Evolutionary conservation across 2,797 vertebrate species (phyloP), one percentile per base, ranked within the genome.

Genomic region (Myotis myotis): DNA sequence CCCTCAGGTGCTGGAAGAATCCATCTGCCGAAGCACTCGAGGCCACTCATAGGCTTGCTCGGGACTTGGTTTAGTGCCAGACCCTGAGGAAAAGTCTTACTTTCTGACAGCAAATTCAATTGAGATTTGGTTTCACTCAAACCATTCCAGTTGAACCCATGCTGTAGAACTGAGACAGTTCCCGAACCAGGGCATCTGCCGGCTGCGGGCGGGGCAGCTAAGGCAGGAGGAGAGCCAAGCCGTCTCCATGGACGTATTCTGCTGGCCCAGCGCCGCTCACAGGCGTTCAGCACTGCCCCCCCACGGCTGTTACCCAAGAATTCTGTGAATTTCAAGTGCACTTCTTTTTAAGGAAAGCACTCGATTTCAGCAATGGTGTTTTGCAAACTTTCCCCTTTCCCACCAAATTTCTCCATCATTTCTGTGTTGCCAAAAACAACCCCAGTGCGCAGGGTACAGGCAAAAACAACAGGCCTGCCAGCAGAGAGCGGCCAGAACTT

Each of bases 331-430:
- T 70, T 62, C 53, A 23, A 2, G 6, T 57, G 49, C 11, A 3
- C 49, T 30, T 47, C 33, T 62, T 66, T 87, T 57, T 22, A 57
- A 71, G 71, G 53, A 80, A 88, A 93, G 8, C 28, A 51, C 53
- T 92, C 19, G 19, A 55, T 87, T 84, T 93, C 87, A 74, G 9
- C 64, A 71, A 88, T 6, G 15, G 23, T 86, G 57, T 95, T 97
- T 93, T 89, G n/a, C 55, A 87, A 51, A 68, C 78, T 62, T 92
- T 83, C 10, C 74, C 70, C 79, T 93, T 92, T 91, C 36, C 70
- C 94, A 84, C 57, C 94, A 87, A 70, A 92, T 89, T 89, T 95
- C 96, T 87, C 84, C 70, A 66, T 91, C 91, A 36, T 78, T 80
- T 86, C 20, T 87, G 23, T 44, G 38, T 60, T 94, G 49, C 81